Base-by-base conservation (phyloP, 1,140 invertebrate species). In the Aphelinus atriplicis region DNA sequence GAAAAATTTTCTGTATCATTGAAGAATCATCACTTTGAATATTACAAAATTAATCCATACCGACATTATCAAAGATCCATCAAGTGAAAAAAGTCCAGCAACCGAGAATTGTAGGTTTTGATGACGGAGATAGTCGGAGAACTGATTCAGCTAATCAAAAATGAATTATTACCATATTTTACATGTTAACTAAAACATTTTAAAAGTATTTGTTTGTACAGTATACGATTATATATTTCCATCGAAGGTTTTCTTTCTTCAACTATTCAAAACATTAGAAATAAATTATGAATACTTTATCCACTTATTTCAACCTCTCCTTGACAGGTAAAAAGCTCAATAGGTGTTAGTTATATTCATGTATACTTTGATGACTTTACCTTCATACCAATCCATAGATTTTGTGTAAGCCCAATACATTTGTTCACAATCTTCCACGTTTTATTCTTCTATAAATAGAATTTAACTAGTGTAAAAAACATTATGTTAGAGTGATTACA, bases 11-110 rank as follows among this genome's bases (percentile, higher is more conserved):
- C 53, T 0, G 4, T 6, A 10, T 26, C 9, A n/a, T 66, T 67
- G 51, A 0, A 56, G 6, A 67, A 26, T 56, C 2, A 55, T 43
- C 42, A 3, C 9, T 47, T 42, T 67, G n/a, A 43, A 26, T 26
- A 26, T 26, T 26, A 26, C 26, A 26, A 51, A 3, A 7, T 50
- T 10, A 2, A 62, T 1, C 1, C 56, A 9, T 57, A 69, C 67
- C 67, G 67, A 69, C 46, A 69, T 50, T 4, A 69, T 42, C 6
- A 69, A 50, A n/a, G 55, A 48, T 5, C 43, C 55, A 47, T 69
- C 67, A 6, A 69, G 9, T 50, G 67, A 48, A 60, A 69, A 69
- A n/a, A 47, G 46, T n/a, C 10, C 56, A 60, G 7, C 43, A 3
- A 9, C 67, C 2, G 55, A 55, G 7, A 67, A 56, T 50, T 46